Base-by-base conservation (phyloP, 2,113 vertebrate species). In the Semnornis frantzii region DNA sequence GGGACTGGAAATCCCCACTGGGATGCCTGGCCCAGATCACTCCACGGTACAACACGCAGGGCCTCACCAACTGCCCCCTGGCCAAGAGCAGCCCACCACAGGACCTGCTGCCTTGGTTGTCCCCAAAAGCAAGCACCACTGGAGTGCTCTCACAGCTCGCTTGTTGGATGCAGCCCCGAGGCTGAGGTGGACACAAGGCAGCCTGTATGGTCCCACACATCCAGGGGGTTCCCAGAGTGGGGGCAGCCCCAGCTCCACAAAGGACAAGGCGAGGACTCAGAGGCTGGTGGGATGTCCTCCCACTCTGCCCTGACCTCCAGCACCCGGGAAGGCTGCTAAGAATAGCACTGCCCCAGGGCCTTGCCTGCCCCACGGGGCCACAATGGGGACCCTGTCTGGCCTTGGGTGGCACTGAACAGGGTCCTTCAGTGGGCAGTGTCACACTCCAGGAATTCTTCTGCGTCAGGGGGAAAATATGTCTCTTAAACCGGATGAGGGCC, bases 401-500 rank as follows among this genome's bases (percentile, higher is more conserved):
- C 70, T 71, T 2, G 9, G 9, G 50, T 85, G 82, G 78, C 91
- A 82, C 93, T 97, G 97, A 98, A 97, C 93, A 1, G 96, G 37
- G 50, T 88, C 96, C 97, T 97, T 98, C 95, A 97, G 90, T 39
- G 27, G 54, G 21, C 82, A 68, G 82, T 92, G 97, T 98, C 98
- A 98, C 95, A 91, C 91, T 24, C 60, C 96, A 98, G 97, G 98
- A 98, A 98, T 98, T 95, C 89, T n/a, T 84, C 75, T 15, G 25
- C 93, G 81, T 98, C 98, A 98, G 86, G 94, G 90, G 94, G 95
- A 97, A 98, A 98, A 95, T 97, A 98, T 98, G 95, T 82, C 85
- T 88, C 93, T 94, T 30, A 74, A 94, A 92, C 71, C 3, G 2
- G 86, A 74, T 39, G 77, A 85, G 4, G 28, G 74, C 13, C 3